A percentile compares a stretch with the other conserved stretches of the same genome.
Evolutionary conservation across 2,888 invertebrate genomes (phyloP).

Genomic region (Charanyca ferruginea): DNA sequence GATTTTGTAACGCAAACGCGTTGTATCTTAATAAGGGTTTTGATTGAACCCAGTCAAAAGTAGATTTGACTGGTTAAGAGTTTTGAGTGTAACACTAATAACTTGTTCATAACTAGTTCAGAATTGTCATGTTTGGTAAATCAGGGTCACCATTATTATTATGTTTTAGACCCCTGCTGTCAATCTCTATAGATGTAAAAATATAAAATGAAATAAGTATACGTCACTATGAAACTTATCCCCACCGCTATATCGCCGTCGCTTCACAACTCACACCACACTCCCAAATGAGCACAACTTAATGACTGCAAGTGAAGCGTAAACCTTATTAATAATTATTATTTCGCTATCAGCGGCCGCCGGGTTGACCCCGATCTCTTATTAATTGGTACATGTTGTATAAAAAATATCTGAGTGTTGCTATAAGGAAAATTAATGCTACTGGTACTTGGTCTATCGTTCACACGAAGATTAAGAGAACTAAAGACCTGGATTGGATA

Average conservation of each 20-base stretch:
- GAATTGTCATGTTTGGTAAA: too few species aligned
- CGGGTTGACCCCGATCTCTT: conserved; percentile 74
- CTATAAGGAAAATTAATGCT: conserved; percentile 18
- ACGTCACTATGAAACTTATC: too few species aligned
- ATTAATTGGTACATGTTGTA: conserved; percentile 65
- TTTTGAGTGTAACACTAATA: too few species aligned
- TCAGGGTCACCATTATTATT: too few species aligned
- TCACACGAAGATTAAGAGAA: conserved; percentile 47
- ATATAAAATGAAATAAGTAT: too few species aligned
- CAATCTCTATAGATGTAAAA: too few species aligned
- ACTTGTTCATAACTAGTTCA: too few species aligned
- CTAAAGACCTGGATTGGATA: background rate
- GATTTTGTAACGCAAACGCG: too few species aligned
- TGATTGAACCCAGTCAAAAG: too few species aligned
- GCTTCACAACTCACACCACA: background rate
- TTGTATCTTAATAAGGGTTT: too few species aligned
- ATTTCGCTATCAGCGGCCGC: conserved; percentile 68
- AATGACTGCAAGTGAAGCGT: conserved; percentile 68
- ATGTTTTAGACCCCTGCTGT: too few species aligned
- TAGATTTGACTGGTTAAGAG: too few species aligned
- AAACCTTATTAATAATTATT: conserved; percentile 76
- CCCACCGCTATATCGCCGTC: conserved; percentile 21
- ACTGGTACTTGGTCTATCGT: conserved; percentile 1
- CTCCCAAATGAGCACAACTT: conserved; percentile 46
- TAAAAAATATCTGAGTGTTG: conserved; percentile 16